These are phyloP conservation scores for Perccottus glenii DNA, from an alignment of 2,113 vertebrate species.

Conservation along the genomic window DNA sequence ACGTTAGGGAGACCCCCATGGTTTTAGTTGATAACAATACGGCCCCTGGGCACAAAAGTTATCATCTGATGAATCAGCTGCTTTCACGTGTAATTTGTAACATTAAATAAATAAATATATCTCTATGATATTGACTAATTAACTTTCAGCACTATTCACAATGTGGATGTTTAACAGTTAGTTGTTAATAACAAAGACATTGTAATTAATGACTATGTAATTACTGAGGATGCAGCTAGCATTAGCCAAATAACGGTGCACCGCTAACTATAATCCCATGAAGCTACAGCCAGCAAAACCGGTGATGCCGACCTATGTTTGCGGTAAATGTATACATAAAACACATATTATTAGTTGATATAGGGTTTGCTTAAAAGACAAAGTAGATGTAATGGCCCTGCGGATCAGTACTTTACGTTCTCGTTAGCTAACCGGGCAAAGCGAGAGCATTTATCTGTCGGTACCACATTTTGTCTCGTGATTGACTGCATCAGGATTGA, in stretches of 20 bases:
- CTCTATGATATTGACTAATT: not conserved
- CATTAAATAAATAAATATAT: not conserved
- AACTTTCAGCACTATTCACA: not conserved
- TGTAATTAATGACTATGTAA: slow-evolving; percentile 13
- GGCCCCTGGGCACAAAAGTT: not conserved
- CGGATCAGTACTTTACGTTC: slow-evolving; percentile 14
- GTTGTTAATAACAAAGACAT: not conserved
- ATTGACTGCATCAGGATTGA: not conserved
- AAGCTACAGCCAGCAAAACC: not conserved
- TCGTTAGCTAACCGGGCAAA: slow-evolving; percentile 21
- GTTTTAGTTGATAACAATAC: not conserved
- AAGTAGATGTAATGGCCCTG: slow-evolving; percentile 36
- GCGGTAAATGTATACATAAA: not conserved
- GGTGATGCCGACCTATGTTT: not conserved
- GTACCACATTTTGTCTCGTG: not conserved
- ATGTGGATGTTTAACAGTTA: not conserved
- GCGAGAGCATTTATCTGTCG: not conserved
- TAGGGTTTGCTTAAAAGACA: no score
- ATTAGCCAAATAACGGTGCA: slow-evolving; percentile 18
- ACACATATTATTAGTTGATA: no score
- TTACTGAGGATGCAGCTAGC: slow-evolving; percentile 34
- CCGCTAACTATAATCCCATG: not conserved
- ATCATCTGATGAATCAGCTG: slow-evolving; percentile 73
- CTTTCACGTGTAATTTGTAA: slow-evolving; percentile 42
- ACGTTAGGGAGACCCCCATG: not conserved